Evolutionary conservation across 2,113 vertebrate genomes (phyloP).

Genomic region (Rousettus leschenaultii): DNA sequence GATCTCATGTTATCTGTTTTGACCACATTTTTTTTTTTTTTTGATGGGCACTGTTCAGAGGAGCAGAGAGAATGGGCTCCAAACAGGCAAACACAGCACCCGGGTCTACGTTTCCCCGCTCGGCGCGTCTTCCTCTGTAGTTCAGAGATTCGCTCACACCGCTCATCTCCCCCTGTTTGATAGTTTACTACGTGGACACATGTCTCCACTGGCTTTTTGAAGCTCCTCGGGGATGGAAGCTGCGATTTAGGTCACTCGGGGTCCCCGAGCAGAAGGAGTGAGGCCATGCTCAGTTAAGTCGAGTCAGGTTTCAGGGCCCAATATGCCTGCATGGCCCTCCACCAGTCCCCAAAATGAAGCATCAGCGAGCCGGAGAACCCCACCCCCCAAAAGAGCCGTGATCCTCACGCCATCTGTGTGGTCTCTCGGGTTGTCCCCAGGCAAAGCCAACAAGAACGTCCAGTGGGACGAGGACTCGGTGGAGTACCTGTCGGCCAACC

Average conservation of each 20-base stretch:
- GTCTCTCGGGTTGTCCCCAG: slow-evolving; percentile 79
- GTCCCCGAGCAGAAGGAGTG: not conserved
- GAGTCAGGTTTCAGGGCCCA: not conserved
- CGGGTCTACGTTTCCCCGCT: not conserved
- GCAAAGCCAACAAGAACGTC: slow-evolving; percentile 93
- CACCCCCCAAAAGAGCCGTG: not conserved
- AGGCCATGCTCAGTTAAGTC: not conserved
- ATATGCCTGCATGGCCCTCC: rapidly evolving
- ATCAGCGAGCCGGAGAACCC: not conserved
- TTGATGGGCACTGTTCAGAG: not conserved
- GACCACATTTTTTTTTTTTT: not conserved
- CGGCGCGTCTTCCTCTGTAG: not conserved
- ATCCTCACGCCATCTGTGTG: not conserved
- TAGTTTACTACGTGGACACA: rapidly evolving
- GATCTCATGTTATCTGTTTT: not conserved
- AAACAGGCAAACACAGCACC: rapidly evolving
- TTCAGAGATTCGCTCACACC: rapidly evolving
- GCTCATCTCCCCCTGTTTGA: rapidly evolving
- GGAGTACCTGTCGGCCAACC: slow-evolving; percentile 89
- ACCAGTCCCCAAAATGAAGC: not conserved
- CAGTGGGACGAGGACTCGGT: slow-evolving; percentile 97
- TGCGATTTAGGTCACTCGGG: too few relatives aligned
- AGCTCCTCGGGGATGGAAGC: not conserved
- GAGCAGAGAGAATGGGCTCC: not conserved
- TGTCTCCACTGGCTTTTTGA: not conserved